Percentiles rank a stretch among this genome's conserved stretches.
Evolutionary conservation across 1,140 invertebrate genomes (phyloP).

Genomic region (Calephelis nemesis): DNA sequence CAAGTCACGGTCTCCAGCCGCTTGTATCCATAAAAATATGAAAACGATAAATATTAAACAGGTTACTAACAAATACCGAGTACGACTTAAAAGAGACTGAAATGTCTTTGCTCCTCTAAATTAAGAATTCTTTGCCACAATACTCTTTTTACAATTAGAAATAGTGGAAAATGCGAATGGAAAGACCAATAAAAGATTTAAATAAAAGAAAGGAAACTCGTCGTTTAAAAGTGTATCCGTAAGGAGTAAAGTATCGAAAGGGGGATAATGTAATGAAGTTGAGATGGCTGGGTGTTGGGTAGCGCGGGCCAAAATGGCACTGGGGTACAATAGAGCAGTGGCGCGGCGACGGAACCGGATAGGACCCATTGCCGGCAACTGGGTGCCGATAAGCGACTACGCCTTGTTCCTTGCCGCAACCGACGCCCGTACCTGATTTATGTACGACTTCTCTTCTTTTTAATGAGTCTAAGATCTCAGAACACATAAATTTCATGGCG

Average conservation of each 20-base stretch:
- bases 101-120: no score
- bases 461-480: conserved; percentile 76
- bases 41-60: no score
- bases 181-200: conserved; percentile 15
- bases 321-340: conserved; percentile 52
- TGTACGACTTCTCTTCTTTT: conserved; percentile 77
- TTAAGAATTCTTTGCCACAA: background rate
- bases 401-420: conserved; percentile 44
- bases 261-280: conserved; percentile 64
- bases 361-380: conserved; percentile 73
- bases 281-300: conserved; percentile 48
- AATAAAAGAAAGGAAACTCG: conserved; percentile 28
- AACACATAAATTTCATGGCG: conserved; percentile 71
- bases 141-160: background rate
- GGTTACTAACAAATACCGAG: no score
- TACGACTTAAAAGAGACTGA: no score
- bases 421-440: conserved; percentile 69
- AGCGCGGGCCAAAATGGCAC: conserved; percentile 38
- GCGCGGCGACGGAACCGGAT: conserved; percentile 72
- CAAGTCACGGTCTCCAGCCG: no score
- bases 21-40: no score
- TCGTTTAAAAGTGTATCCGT: conserved; percentile 35
- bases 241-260: conserved; percentile 48
- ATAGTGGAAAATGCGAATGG: conserved; percentile 4
- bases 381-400: conserved; percentile 59